A percentile compares a stretch with the other conserved stretches of the same genome.
These are phyloP conservation scores for Hemicrepidius hirtus DNA, from an alignment of 2,888 invertebrate species.

Conservation along the genomic window DNA sequence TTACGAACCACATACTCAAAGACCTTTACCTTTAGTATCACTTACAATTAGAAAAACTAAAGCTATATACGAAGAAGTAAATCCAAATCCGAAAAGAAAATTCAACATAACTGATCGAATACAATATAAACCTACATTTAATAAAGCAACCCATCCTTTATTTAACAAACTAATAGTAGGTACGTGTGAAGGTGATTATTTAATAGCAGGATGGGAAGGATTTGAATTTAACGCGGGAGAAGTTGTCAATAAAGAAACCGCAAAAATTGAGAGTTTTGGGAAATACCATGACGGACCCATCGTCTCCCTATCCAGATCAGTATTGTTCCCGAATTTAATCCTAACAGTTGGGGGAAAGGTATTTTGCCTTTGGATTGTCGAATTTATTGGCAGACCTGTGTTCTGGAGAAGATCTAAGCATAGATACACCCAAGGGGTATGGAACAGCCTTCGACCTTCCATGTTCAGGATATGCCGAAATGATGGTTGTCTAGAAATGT, in stretches of 20 bases:
- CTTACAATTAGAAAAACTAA: slow-evolving; percentile 70
- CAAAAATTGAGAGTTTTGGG: slow-evolving; percentile 71
- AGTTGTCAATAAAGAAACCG: slow-evolving; percentile 76
- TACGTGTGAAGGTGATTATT: slow-evolving; percentile 65
- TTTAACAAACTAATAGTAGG: slow-evolving; percentile 61
- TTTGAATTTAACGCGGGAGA: slow-evolving; percentile 78
- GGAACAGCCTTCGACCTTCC: slow-evolving; percentile 83
- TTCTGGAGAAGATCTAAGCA: slow-evolving; percentile 78
- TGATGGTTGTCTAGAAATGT: slow-evolving; percentile 87
- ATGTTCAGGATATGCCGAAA: slow-evolving; percentile 79
- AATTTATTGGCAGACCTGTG: slow-evolving; percentile 77
- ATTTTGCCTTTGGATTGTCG: slow-evolving; percentile 72
- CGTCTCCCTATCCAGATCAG: slow-evolving; percentile 77
- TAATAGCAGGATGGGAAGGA: slow-evolving; percentile 78
- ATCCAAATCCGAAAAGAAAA: slow-evolving; percentile 44
- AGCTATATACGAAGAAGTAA: slow-evolving; percentile 67
- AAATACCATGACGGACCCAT: slow-evolving; percentile 84
- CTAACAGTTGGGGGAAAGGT: slow-evolving; percentile 74
- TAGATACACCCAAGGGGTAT: slow-evolving; percentile 79
- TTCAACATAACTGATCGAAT: slow-evolving; percentile 53
- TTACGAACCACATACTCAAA: slow-evolving; percentile 62
- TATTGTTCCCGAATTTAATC: slow-evolving; percentile 77
- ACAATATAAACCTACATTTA: slow-evolving; percentile 47
- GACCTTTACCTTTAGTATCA: slow-evolving; percentile 60
- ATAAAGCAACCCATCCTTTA: slow-evolving; percentile 36